Conservation (phyloP, 1,140 invertebrate species). For the Pseudomyrmex concolor region DNA sequence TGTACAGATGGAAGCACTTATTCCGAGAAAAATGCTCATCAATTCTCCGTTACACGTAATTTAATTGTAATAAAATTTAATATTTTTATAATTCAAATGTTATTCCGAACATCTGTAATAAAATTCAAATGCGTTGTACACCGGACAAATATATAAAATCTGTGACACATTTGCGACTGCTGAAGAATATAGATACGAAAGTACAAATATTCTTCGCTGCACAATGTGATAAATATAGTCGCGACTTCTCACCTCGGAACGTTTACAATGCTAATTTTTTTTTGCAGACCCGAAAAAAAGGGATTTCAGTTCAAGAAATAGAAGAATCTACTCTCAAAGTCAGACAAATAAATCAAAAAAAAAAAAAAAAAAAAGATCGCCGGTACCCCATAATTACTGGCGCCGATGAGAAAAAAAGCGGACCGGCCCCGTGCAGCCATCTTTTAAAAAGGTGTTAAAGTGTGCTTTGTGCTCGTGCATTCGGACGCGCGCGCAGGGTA, state of each 20-base stretch:
- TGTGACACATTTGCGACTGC: too few relatives aligned
- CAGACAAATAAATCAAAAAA: constrained; percentile 57
- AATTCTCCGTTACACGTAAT: not conserved
- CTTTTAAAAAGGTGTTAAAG: constrained; percentile 81
- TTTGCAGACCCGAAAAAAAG: constrained; percentile 16
- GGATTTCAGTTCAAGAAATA: constrained; percentile 14
- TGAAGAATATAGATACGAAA: too few relatives aligned
- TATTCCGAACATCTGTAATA: too few relatives aligned
- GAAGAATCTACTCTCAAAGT: constrained; percentile 26
- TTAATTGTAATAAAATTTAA: not conserved
- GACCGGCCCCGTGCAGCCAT: constrained; percentile 55
- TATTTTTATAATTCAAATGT: not conserved
- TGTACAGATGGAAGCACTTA: constrained; percentile 50
- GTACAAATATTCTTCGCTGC: too few relatives aligned
- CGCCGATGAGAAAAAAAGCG: constrained; percentile 57
- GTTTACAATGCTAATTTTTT: too few relatives aligned
- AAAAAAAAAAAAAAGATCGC: constrained; percentile 60
- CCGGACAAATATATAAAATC: too few relatives aligned
- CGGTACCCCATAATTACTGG: constrained; percentile 72
- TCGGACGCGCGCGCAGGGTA: constrained; percentile 60
- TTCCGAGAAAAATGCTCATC: not conserved
- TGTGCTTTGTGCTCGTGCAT: constrained; percentile 70
- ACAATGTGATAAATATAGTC: too few relatives aligned
- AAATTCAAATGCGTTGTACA: too few relatives aligned
- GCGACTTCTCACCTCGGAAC: too few relatives aligned